Evolutionary conservation across 2,113 vertebrate genomes (phyloP), one percentile per base, ranked within the genome.

Genomic region (Amblyornis subalaris): DNA sequence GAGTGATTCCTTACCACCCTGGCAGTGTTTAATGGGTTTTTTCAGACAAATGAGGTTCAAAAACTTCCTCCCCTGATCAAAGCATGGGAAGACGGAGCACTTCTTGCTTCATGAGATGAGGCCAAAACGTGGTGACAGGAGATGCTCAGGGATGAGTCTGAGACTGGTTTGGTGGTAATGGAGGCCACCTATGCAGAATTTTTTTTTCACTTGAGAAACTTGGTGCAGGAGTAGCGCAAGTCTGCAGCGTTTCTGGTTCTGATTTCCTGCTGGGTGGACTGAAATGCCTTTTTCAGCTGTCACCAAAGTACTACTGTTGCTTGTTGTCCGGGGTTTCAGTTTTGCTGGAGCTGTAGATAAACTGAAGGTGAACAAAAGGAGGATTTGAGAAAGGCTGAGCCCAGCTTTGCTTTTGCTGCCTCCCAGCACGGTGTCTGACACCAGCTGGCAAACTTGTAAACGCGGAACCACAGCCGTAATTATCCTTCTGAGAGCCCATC

Each of bases 311-410:
- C 14, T 71, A 8, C 60, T 88, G 72, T 25, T 82, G 55, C 36
- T 26, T 33, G 16, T 28, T 71, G 45, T 44, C 36, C 7, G 6
- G 66, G 85, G 48, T 82, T 91, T 85, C 36, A 2, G 61, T 47
- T 79, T 83, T 94, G 71, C 89, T 94, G 93, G 50, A 64, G 80
- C 17, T 80, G 77, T 18, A 48, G 93, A 57, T 87, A 76, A 96
- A 70, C 36, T 9, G 13, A n/a, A 70, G 85, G 79, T 31, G 86
- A 94, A 57, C n/a, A 91, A 91, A 94, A 48, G n/a, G 24, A 77
- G 82, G 88, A 79, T 93, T 76, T 94, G 66, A 55, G 36, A 40
- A 40, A 42, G 82, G 60, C 79, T 83, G 79, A 55, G 76, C 29
- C 62, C 60, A 53, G 67, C 79, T 85, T 57, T 81, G 44, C 82